Evolutionary conservation across 2,888 invertebrate species (phyloP).

Genomic region (Caradrina clavipalpis): DNA sequence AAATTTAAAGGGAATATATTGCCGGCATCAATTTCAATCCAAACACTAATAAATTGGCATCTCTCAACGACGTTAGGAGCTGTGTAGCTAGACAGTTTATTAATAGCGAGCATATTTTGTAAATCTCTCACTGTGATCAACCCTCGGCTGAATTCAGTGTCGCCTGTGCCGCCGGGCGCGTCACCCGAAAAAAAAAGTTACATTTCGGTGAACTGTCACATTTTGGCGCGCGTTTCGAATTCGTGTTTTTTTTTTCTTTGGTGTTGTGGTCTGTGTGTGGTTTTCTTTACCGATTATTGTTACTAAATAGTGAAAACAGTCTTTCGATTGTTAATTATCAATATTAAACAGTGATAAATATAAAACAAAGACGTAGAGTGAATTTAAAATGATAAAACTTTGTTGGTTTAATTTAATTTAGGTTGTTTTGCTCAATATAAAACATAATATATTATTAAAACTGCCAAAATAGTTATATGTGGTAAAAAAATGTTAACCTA

Average conservation of each 20-base stretch:
- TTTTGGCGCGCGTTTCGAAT: constrained; percentile 65
- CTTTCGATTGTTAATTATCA: neutral
- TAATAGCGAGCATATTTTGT: constrained; percentile 88
- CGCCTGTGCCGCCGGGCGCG: constrained; percentile 80
- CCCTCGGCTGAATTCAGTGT: constrained; percentile 86
- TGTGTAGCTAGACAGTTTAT: constrained; percentile 86
- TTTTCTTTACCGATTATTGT: neutral
- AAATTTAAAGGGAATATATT: constrained; percentile 89
- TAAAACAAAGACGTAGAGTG: neutral
- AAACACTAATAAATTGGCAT: constrained; percentile 90
- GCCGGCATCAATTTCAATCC: constrained; percentile 89
- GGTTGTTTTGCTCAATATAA: constrained; percentile 25
- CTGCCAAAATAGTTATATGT: neutral
- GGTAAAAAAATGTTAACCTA: neutral
- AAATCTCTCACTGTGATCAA: constrained; percentile 83
- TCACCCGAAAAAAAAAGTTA: constrained; percentile 82
- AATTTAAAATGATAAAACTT: neutral
- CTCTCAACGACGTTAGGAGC: constrained; percentile 81
- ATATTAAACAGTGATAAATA: neutral
- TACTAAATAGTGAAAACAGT: neutral
- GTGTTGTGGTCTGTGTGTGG: constrained; percentile 21
- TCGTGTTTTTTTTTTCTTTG: constrained; percentile 28
- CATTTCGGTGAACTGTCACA: constrained; percentile 68
- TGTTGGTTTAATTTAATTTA: neutral
- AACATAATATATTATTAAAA: neutral